phyloP scores from a whole-genome alignment of 2,888 invertebrate genomes.

The Xestia sexstrigata region DNA sequence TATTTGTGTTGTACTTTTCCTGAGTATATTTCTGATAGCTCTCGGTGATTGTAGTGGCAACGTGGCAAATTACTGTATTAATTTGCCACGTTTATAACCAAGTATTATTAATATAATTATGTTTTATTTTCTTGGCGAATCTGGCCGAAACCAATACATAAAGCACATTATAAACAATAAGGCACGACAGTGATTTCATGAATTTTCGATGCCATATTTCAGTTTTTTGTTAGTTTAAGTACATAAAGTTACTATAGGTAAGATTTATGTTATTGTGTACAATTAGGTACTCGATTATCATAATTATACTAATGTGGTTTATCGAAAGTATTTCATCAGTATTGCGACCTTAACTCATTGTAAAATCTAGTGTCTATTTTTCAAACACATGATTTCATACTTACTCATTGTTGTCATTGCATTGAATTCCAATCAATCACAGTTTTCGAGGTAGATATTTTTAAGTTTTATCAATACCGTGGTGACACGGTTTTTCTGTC shows the following conservation, averaged over 20 bases:
- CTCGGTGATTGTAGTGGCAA: too few species aligned
- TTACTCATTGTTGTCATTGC: constrained; percentile 6
- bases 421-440: constrained; percentile 37
- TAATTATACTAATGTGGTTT: neutral
- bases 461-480: constrained; percentile 51
- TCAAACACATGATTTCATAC: neutral
- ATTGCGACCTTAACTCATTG: neutral
- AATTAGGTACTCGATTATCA: neutral
- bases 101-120: too few species aligned
- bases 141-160: too few species aligned
- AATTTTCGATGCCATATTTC: neutral
- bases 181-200: too few species aligned
- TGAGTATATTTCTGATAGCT: too few species aligned
- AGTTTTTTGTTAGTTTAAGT: neutral
- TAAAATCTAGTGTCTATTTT: constrained; percentile 5
- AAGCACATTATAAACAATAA: too few species aligned
- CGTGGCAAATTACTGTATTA: too few species aligned
- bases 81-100: too few species aligned
- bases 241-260: too few species aligned
- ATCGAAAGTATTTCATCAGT: neutral
- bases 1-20: constrained; percentile 1
- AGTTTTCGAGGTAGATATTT: constrained; percentile 27
- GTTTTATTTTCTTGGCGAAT: too few species aligned
- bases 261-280: too few species aligned
- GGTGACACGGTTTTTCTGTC: constrained; percentile 80